phyloP scores from a whole-genome alignment of 2,113 vertebrate species.

The Brachyistius frenatus region DNA sequence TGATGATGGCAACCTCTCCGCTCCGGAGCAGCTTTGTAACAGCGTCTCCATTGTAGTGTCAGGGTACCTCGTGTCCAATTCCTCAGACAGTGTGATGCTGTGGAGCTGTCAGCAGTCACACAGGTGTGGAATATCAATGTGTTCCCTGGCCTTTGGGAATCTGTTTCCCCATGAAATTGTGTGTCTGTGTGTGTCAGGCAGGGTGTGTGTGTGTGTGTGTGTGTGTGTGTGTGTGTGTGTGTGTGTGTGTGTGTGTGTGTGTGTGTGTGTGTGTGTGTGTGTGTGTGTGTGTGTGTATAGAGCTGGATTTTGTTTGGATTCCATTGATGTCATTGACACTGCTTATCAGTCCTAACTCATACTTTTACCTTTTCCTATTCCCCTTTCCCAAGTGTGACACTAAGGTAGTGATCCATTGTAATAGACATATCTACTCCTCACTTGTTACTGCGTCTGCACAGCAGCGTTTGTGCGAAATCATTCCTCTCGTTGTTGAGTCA shows the following conservation, averaged over 20 bases:
- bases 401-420: neutral
- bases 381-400: neutral
- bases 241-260: neutral
- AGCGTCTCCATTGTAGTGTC: slow-evolving; percentile 71
- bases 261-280: neutral
- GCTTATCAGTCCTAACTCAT: neutral
- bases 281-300: slow-evolving; percentile 1
- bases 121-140: slow-evolving; percentile 79
- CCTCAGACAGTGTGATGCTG: slow-evolving; percentile 73
- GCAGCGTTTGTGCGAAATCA: neutral
- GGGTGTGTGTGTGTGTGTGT: neutral
- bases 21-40: slow-evolving; percentile 69
- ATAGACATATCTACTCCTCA: slow-evolving; percentile 1
- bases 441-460: slow-evolving; percentile 6
- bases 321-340: neutral
- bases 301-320: slow-evolving; percentile 35
- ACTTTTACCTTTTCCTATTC: neutral
- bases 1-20: slow-evolving; percentile 68
- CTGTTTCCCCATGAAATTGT: slow-evolving; percentile 54
- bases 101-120: slow-evolving; percentile 74
- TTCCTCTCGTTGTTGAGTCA: slow-evolving; percentile 4
- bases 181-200: slow-evolving; percentile 20
- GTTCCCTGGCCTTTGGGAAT: slow-evolving; percentile 60
- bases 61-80: slow-evolving; percentile 72
- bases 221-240: neutral